These are phyloP conservation scores for Agelaius phoeniceus DNA, from an alignment of 2,113 vertebrate genomes.

Conservation along the genomic window DNA sequence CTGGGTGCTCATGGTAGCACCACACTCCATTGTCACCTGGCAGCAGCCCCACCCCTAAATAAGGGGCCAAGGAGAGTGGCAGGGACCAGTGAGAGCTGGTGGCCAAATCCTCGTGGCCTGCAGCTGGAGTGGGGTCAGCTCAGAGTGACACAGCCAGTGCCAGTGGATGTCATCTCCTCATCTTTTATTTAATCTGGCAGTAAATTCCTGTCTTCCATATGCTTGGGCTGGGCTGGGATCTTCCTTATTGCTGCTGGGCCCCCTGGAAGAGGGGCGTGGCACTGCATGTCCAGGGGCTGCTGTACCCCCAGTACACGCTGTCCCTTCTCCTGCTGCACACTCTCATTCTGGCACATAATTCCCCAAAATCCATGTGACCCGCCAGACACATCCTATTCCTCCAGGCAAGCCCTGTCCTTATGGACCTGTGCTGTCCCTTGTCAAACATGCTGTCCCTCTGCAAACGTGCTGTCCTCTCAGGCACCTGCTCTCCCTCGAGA, in stretches of 20 bases:
- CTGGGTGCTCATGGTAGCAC: background rate
- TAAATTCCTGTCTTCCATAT: background rate
- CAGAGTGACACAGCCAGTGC: rapidly evolving
- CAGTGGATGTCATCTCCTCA: background rate
- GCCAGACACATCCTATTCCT: background rate
- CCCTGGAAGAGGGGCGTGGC: background rate
- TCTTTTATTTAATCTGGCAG: background rate
- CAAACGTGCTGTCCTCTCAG: background rate
- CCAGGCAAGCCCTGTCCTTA: background rate
- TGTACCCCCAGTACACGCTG: background rate
- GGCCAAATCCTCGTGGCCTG: background rate
- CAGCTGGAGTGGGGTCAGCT: background rate
- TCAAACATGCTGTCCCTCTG: background rate
- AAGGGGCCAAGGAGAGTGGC: background rate
- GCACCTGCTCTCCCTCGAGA: background rate
- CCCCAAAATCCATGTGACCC: background rate
- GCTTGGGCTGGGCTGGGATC: background rate
- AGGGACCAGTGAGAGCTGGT: background rate
- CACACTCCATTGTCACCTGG: background rate
- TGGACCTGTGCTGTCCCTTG: background rate
- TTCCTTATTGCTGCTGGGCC: background rate
- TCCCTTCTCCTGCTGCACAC: background rate
- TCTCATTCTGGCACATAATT: background rate
- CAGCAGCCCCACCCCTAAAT: background rate
- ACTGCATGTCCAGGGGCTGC: background rate